Evolutionary conservation across 1,140 invertebrate genomes (phyloP).

Genomic region (Bombus waltoni): DNA sequence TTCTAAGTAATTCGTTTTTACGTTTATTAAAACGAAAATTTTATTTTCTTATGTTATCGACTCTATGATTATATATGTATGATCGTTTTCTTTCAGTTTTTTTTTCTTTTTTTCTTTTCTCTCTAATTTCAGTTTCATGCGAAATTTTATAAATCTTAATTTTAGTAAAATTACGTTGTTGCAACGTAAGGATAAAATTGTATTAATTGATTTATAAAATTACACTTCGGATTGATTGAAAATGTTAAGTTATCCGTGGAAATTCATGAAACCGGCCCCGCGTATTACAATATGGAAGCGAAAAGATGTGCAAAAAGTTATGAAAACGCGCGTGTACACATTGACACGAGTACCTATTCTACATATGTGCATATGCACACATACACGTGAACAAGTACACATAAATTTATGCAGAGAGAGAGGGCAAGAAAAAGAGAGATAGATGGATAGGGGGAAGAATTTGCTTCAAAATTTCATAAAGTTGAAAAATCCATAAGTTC

Average conservation of each 20-base stretch:
- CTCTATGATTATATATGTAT: neutral
- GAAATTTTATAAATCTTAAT: neutral
- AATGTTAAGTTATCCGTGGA: neutral
- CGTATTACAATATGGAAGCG: neutral
- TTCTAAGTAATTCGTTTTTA: constrained; percentile 3
- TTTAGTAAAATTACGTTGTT: neutral
- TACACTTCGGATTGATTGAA: neutral
- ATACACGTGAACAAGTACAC: neutral
- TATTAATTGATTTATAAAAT: constrained; percentile 13
- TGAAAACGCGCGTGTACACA: constrained; percentile 3
- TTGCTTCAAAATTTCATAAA: constrained; percentile 19
- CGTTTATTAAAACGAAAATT: neutral
- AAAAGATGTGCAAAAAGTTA: neutral
- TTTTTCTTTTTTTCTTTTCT: constrained; percentile 29
- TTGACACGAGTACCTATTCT: neutral
- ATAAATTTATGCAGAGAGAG: neutral
- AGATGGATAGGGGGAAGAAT: neutral
- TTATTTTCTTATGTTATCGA: constrained; percentile 2
- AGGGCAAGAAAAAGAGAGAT: neutral
- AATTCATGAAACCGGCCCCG: constrained; percentile 19
- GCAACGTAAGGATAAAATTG: neutral
- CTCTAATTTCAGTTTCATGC: neutral
- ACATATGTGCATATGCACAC: neutral
- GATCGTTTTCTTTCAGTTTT: constrained; percentile 10
- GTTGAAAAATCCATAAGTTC: constrained; percentile 51